phyloP scores from a whole-genome alignment of 1,140 invertebrate genomes.

The Diorhabda elongata region DNA sequence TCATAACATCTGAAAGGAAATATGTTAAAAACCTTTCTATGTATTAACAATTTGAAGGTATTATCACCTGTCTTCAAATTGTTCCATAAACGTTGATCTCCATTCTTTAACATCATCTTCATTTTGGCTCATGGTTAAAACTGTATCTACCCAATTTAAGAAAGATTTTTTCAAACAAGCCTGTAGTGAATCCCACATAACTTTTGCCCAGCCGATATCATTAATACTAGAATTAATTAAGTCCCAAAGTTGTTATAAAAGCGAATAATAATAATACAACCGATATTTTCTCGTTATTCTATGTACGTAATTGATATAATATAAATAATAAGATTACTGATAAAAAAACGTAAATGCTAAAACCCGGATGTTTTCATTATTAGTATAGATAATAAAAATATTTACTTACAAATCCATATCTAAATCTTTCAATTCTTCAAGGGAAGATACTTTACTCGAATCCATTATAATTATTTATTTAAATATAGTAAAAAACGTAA shows the following conservation, averaged over 20 bases:
- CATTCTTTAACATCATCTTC: constrained; percentile 12
- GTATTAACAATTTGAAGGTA: too few species aligned
- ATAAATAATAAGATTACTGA: too few species aligned
- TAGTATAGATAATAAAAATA: neutral
- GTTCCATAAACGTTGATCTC: neutral
- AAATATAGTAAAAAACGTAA: too few species aligned
- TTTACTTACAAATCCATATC: neutral
- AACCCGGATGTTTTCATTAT: neutral
- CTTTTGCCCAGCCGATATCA: constrained; percentile 8
- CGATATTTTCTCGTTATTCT: too few species aligned
- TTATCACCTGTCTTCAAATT: constrained; percentile 11
- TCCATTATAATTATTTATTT: too few species aligned
- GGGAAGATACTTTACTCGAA: neutral
- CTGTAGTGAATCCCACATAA: constrained; percentile 8
- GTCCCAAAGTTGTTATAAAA: too few species aligned
- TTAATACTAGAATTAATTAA: neutral
- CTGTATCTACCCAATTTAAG: constrained; percentile 11
- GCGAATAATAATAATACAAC: too few species aligned
- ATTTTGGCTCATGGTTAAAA: constrained; percentile 8
- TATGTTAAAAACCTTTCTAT: too few species aligned
- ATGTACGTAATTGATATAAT: too few species aligned
- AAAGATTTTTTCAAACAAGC: constrained; percentile 12
- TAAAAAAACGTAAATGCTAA: too few species aligned
- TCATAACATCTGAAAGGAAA: constrained; percentile 11
- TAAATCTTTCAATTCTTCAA: neutral